These are phyloP conservation scores for Momotus momota DNA, from an alignment of 2,797 vertebrate genomes.

Conservation along the genomic window DNA sequence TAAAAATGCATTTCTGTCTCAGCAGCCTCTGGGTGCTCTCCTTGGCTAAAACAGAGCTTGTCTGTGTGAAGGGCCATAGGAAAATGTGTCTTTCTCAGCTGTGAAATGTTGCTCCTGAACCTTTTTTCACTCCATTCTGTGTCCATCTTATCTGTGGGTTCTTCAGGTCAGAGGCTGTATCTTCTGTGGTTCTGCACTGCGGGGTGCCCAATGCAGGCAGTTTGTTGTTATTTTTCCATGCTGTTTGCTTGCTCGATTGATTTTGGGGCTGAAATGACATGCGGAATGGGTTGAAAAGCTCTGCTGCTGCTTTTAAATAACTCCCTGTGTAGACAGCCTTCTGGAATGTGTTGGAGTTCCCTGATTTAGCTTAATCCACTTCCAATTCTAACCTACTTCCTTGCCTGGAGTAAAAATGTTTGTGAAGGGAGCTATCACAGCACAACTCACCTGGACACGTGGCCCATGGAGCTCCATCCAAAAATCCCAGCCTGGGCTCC, in stretches of 20 bases:
- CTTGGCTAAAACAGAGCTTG: not conserved
- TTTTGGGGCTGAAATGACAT: not conserved
- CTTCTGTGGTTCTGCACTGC: not conserved
- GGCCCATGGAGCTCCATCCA: not conserved
- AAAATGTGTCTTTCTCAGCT: not conserved
- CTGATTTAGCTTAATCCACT: not conserved
- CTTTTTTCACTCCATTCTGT: not conserved
- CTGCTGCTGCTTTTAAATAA: not conserved
- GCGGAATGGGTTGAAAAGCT: not conserved
- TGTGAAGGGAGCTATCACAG: not conserved
- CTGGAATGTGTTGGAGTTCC: not conserved
- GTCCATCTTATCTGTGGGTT: not conserved
- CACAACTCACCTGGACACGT: not conserved
- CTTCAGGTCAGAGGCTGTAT: slow-evolving; percentile 17
- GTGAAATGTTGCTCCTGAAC: not conserved
- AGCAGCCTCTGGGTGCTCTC: slow-evolving; percentile 1
- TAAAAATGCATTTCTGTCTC: not conserved
- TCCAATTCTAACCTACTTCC: not conserved
- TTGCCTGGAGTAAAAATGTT: not conserved
- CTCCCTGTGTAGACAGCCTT: not conserved
- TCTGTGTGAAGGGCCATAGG: not conserved
- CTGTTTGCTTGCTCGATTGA: not conserved
- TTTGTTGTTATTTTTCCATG: slow-evolving; percentile 26
- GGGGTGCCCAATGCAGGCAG: slow-evolving; percentile 3
- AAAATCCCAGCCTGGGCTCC: not conserved